Evolutionary conservation across 2,888 invertebrate genomes (phyloP).

Genomic region (Melanostoma scalare): DNA sequence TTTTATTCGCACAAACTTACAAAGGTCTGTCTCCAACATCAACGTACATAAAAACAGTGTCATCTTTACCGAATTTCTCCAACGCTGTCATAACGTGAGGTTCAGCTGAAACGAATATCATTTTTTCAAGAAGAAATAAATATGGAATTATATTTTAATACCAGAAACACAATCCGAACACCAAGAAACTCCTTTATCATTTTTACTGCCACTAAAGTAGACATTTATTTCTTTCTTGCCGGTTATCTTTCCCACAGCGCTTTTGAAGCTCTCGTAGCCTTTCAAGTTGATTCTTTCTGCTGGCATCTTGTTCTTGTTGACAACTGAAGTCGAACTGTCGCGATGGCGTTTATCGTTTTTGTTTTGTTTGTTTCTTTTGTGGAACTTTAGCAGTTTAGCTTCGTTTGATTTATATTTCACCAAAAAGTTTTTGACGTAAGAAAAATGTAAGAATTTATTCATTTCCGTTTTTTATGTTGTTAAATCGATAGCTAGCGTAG

Average conservation of each 20-base stretch:
- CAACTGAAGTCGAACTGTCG: not conserved
- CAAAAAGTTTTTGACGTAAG: too few relatives aligned
- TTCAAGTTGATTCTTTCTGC: constrained; percentile 82
- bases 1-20: constrained; percentile 83
- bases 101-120: constrained; percentile 84
- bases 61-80: constrained; percentile 82
- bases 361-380: not conserved
- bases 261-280: constrained; percentile 83
- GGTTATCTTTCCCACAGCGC: constrained; percentile 65
- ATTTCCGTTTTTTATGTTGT: too few relatives aligned
- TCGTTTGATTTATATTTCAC: too few relatives aligned
- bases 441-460: too few relatives aligned
- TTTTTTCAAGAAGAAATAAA: constrained; percentile 1
- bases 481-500: too few relatives aligned
- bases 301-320: constrained; percentile 78
- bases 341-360: not conserved
- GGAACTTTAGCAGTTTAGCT: too few relatives aligned
- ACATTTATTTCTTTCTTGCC: constrained; percentile 77
- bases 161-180: constrained; percentile 93
- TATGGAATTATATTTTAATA: constrained; percentile 79
- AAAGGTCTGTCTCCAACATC: constrained; percentile 88
- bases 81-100: constrained; percentile 87
- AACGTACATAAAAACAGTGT: constrained; percentile 86
- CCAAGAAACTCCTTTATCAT: constrained; percentile 88
- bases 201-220: constrained; percentile 85